phyloP scores from a whole-genome alignment of 2,888 invertebrate species.

The Rhodophaea formosa region DNA sequence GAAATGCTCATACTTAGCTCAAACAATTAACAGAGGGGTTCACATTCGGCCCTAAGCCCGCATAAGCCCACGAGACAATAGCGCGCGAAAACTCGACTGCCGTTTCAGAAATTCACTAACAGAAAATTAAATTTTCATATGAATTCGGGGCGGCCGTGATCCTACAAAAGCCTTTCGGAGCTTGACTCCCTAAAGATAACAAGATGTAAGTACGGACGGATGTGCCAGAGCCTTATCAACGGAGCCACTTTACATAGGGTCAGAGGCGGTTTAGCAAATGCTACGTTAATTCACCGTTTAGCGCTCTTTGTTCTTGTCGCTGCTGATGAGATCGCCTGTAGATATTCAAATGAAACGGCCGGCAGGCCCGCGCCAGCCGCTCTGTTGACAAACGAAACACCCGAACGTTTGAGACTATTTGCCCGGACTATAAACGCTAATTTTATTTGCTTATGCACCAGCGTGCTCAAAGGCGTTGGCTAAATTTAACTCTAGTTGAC shows the following conservation, averaged over 20 bases:
- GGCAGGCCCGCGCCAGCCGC: conserved; percentile 37
- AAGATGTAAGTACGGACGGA: conserved; percentile 65
- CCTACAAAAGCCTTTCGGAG: conserved; percentile 67
- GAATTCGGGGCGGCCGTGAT: conserved; percentile 65
- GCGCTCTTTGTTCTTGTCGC: conserved; percentile 57
- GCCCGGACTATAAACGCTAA: conserved; percentile 52
- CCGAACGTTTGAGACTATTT: conserved; percentile 54
- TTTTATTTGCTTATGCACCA: conserved; percentile 53
- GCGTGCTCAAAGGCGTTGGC: conserved; percentile 37
- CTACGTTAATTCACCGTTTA: conserved; percentile 69
- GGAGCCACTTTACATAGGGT: conserved; percentile 64
- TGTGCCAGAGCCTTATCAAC: conserved; percentile 61
- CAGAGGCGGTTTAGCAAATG: conserved; percentile 63
- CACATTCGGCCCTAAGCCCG: conserved; percentile 68
- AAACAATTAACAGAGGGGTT: conserved; percentile 73
- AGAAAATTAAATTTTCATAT: conserved; percentile 78
- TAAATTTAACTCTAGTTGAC: conserved; percentile 32
- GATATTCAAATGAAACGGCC: conserved; percentile 68
- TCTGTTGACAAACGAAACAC: conserved; percentile 58
- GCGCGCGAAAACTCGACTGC: conserved; percentile 61
- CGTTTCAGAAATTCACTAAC: conserved; percentile 70
- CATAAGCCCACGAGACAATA: conserved; percentile 73
- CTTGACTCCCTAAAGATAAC: conserved; percentile 64
- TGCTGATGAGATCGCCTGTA: conserved; percentile 57
- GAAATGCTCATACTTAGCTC: conserved; percentile 69